Conservation (phyloP, 2,888 invertebrate genomes). For the Tipula confusa region DNA sequence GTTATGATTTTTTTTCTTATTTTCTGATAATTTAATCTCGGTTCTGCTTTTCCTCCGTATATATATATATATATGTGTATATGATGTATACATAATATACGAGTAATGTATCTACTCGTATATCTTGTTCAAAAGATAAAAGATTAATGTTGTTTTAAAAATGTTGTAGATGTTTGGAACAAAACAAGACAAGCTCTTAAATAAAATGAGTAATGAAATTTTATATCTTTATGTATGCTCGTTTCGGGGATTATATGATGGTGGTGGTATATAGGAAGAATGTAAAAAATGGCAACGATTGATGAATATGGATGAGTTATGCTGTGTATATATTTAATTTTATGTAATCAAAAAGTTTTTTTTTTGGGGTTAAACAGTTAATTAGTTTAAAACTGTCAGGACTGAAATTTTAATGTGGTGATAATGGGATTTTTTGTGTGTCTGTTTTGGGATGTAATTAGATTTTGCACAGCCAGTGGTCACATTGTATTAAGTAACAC, state of each 20-base stretch:
- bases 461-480: too few relatives aligned
- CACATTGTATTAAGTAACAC: too few relatives aligned
- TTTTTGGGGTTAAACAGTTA: neutral
- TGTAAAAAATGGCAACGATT: neutral
- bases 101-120: too few relatives aligned
- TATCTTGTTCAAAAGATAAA: neutral
- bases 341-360: neutral
- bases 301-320: neutral
- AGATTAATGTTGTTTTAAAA: constrained; percentile 20
- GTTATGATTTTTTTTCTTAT: neutral
- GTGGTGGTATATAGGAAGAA: too few relatives aligned
- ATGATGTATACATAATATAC: neutral
- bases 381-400: neutral
- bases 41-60: neutral
- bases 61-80: neutral
- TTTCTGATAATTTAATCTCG: neutral
- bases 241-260: neutral
- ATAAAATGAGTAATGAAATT: constrained; percentile 25
- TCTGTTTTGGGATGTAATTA: too few relatives aligned
- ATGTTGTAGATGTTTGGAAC: neutral
- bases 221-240: neutral
- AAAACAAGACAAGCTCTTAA: constrained; percentile 25
- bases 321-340: neutral
- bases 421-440: too few relatives aligned
- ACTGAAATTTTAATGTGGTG: neutral